Evolutionary conservation across 2,888 invertebrate species (phyloP).

Genomic region (Terebella lapidaria): DNA sequence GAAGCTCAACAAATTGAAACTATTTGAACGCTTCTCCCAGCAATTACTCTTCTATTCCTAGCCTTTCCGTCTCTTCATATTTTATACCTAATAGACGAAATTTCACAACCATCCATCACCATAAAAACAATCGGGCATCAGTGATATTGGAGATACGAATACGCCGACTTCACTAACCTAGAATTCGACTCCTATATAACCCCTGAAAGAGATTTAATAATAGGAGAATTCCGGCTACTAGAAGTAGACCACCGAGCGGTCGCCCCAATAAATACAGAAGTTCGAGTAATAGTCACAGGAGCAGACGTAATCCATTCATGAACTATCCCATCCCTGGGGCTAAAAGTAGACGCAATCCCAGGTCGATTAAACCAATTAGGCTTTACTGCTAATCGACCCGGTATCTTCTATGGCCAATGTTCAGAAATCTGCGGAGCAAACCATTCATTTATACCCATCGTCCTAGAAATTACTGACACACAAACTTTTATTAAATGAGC

Average conservation of each 20-base stretch:
- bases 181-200: conserved; percentile 50
- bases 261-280: conserved; percentile 36
- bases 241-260: conserved; percentile 48
- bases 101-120: conserved; percentile 30
- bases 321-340: conserved; percentile 47
- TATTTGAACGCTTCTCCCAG: conserved; percentile 34
- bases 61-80: conserved; percentile 29
- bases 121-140: conserved; percentile 48
- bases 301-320: conserved; percentile 55
- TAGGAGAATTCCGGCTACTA: conserved; percentile 40
- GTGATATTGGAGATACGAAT: conserved; percentile 51
- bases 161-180: conserved; percentile 37
- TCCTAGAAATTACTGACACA: conserved; percentile 50
- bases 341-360: conserved; percentile 54
- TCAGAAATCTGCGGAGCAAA: conserved; percentile 78
- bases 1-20: conserved; percentile 30
- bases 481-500: conserved; percentile 24
- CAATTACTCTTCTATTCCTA: conserved; percentile 26
- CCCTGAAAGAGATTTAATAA: conserved; percentile 30
- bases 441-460: conserved; percentile 75
- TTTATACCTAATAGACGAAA: conserved; percentile 38
- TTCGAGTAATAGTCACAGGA: conserved; percentile 44
- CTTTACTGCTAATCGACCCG: conserved; percentile 63
- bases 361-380: conserved; percentile 56
- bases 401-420: conserved; percentile 70